Percentiles rank a stretch among this genome's conserved stretches.
These are phyloP conservation scores for Chorisops tibialis DNA, from an alignment of 2,888 invertebrate genomes.

Conservation along the genomic window DNA sequence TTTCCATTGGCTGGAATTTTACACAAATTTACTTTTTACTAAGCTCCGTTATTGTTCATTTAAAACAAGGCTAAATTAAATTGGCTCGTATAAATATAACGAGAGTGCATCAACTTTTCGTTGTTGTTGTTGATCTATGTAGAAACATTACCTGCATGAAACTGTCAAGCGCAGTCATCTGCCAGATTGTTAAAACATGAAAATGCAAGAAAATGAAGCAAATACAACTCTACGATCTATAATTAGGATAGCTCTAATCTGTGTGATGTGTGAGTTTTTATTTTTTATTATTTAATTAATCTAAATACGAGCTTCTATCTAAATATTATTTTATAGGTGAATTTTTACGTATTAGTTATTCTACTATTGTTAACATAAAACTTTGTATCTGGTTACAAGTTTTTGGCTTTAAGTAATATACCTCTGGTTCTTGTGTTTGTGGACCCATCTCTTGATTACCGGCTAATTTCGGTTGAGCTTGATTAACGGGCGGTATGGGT, in stretches of 20 bases:
- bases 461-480: constrained; percentile 16
- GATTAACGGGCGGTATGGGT: constrained; percentile 37
- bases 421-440: constrained; percentile 12
- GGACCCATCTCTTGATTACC: constrained; percentile 23
- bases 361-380: not conserved
- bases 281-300: not conserved
- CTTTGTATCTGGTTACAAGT: not conserved
- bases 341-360: not conserved
- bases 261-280: too few relatives aligned
- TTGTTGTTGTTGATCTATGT: constrained; percentile 29
- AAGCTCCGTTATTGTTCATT: too few relatives aligned
- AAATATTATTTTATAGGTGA: not conserved
- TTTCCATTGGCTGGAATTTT: constrained; percentile 33
- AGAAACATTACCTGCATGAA: constrained; percentile 46
- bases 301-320: not conserved
- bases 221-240: constrained; percentile 24
- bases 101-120: too few relatives aligned
- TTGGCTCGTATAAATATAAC: too few relatives aligned
- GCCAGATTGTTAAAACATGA: constrained; percentile 35
- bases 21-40: too few relatives aligned
- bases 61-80: too few relatives aligned
- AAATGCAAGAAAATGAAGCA: constrained; percentile 26
- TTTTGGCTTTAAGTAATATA: not conserved
- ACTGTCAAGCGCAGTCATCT: constrained; percentile 50
- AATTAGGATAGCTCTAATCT: not conserved